Percentiles rank a stretch among this genome's conserved stretches.
phyloP scores from a whole-genome alignment of 64 coral and sea anemone species.

The Montipora efflorescens region DNA sequence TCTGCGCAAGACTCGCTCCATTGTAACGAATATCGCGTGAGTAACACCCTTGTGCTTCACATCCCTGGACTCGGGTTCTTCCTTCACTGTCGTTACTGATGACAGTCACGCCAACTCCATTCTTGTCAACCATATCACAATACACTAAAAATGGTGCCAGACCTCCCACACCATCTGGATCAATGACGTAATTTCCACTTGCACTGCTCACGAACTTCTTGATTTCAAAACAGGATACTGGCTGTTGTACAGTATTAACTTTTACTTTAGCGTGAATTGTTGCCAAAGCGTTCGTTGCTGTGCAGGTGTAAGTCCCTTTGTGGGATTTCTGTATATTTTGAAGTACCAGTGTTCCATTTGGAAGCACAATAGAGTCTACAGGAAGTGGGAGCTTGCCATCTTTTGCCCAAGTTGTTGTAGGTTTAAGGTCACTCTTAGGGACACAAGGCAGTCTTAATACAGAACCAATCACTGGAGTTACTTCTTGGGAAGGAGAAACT shows the following conservation, averaged over 20 bases:
- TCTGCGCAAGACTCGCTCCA: conserved; percentile 8
- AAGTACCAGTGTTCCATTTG: conserved; percentile 21
- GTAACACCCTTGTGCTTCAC: neutral
- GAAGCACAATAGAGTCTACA: neutral
- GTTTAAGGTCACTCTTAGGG: neutral
- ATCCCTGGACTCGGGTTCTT: neutral
- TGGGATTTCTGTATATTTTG: neutral
- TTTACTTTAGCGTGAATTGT: neutral
- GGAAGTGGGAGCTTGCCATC: neutral
- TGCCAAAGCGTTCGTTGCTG: neutral
- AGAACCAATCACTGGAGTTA: neutral
- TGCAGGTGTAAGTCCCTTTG: neutral
- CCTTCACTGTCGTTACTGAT: conserved; percentile 50
- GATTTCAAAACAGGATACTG: neutral
- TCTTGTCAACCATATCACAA: conserved; percentile 53
- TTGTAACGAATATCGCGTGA: neutral
- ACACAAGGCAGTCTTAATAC: neutral
- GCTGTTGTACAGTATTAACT: neutral
- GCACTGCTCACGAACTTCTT: neutral
- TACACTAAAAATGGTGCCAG: conserved; percentile 27
- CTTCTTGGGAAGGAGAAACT: neutral
- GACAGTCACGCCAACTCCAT: conserved; percentile 50
- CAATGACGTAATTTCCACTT: conserved; percentile 41
- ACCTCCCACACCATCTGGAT: conserved; percentile 37
- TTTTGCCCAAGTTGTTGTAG: neutral